A percentile compares a stretch with the other conserved stretches of the same genome.
Evolutionary conservation across 2,888 invertebrate genomes (phyloP).

Genomic region (Carpatolechia fugitivella): DNA sequence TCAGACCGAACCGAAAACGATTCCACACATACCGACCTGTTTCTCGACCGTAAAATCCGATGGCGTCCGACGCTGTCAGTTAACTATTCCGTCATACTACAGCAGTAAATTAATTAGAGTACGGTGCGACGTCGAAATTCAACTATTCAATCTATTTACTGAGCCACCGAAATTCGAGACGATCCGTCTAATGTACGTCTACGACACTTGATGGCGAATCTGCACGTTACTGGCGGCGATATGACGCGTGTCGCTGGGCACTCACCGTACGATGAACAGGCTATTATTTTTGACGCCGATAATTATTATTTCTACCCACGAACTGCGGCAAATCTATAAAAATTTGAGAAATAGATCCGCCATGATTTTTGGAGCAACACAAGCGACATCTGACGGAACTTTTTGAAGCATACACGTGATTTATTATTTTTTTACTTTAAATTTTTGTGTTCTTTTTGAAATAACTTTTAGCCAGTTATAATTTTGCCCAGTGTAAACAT

Average conservation of each 20-base stretch:
- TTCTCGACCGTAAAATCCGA: constrained; percentile 45
- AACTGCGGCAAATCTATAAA: constrained; percentile 67
- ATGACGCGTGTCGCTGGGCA: constrained; percentile 55
- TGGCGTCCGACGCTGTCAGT: constrained; percentile 43
- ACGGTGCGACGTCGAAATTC: constrained; percentile 55
- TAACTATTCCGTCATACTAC: constrained; percentile 67
- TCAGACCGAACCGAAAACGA: constrained; percentile 17
- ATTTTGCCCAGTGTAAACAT: no score
- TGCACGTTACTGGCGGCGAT: constrained; percentile 38
- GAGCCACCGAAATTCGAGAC: constrained; percentile 68
- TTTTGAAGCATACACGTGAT: constrained; percentile 66
- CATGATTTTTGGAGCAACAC: constrained; percentile 69
- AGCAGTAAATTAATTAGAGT: constrained; percentile 51
- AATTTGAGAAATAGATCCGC: constrained; percentile 71
- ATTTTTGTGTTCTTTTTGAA: constrained; percentile 49
- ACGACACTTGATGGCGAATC: constrained; percentile 46
- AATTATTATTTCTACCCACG: constrained; percentile 72
- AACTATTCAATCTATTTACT: constrained; percentile 56
- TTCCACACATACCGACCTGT: constrained; percentile 53
- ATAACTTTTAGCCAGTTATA: constrained; percentile 43
- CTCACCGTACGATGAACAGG: constrained; percentile 50
- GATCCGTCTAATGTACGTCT: constrained; percentile 56
- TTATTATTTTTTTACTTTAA: constrained; percentile 55
- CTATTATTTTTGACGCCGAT: constrained; percentile 62
- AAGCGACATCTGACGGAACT: constrained; percentile 69